A percentile compares a stretch with the other conserved stretches of the same genome.
These are phyloP conservation scores for Planiliza haematocheilus DNA, from an alignment of 2,113 vertebrate genomes.

Conservation along the genomic window DNA sequence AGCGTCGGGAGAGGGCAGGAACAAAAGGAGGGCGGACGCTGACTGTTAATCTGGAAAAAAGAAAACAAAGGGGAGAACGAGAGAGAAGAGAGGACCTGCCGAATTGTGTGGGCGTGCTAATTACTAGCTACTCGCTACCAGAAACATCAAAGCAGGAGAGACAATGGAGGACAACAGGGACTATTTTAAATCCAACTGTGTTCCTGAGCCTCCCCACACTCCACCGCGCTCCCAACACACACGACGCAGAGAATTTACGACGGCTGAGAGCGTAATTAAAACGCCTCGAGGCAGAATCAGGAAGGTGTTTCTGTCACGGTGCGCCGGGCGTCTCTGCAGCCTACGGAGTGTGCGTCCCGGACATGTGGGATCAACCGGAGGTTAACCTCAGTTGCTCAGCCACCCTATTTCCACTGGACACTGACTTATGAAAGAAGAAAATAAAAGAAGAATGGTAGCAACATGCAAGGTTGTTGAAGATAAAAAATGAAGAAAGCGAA, in stretches of 20 bases:
- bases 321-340: not conserved
- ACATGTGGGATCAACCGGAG: conserved; percentile 27
- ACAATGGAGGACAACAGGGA: conserved; percentile 71
- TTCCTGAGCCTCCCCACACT: conserved; percentile 45
- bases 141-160: conserved; percentile 62
- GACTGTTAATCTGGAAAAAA: conserved; percentile 33
- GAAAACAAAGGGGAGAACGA: conserved; percentile 29
- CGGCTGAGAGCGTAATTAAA: conserved; percentile 67
- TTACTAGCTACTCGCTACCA: conserved; percentile 64
- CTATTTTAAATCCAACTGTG: conserved; percentile 63
- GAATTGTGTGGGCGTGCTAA: conserved; percentile 62
- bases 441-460: not conserved
- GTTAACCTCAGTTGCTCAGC: conserved; percentile 9
- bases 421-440: conserved; percentile 9
- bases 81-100: conserved; percentile 25
- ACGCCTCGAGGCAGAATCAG: conserved; percentile 45
- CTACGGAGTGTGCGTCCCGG: conserved; percentile 6
- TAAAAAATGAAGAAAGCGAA: no score
- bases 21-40: not conserved
- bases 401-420: not conserved
- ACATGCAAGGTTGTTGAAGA: not conserved
- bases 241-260: conserved; percentile 15
- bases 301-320: conserved; percentile 34
- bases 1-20: not conserved
- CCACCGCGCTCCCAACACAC: conserved; percentile 21